Conservation (phyloP, 2,888 invertebrate genomes). For the Athripsodes cinereus region DNA sequence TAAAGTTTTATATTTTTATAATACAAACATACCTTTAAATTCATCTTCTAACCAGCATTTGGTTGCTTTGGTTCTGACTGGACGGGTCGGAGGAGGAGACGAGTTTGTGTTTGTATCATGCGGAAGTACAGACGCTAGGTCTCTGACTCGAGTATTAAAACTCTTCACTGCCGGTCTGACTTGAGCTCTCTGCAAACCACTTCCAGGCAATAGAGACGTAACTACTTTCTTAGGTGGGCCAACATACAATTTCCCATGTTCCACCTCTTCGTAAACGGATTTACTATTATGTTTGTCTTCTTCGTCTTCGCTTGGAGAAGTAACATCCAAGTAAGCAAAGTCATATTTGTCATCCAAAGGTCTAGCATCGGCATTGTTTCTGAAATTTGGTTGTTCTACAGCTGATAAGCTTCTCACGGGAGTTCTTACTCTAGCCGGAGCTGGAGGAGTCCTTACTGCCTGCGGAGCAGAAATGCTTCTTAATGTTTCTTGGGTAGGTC, state of each 20-base stretch:
- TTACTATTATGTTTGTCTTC: conserved; percentile 8
- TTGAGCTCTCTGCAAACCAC: conserved; percentile 42
- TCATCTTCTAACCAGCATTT: conserved; percentile 20
- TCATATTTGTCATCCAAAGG: conserved; percentile 20
- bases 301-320: conserved; percentile 25
- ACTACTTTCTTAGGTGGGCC: conserved; percentile 38
- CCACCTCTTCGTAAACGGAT: conserved; percentile 1
- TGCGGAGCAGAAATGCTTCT: conserved; percentile 26
- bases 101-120: not conserved
- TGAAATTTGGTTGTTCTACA: conserved; percentile 9
- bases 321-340: conserved; percentile 24
- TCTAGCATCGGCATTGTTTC: not conserved
- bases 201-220: conserved; percentile 42
- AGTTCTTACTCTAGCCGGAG: not conserved
- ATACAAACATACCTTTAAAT: conserved; percentile 19
- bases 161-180: conserved; percentile 39
- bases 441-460: conserved; percentile 3
- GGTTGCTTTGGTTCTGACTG: not conserved
- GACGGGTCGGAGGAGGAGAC: not conserved
- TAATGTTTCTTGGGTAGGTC: conserved; percentile 14
- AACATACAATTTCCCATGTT: conserved; percentile 5
- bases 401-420: conserved; percentile 22
- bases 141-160: conserved; percentile 29
- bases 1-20: not conserved
- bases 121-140: conserved; percentile 19